Base-by-base conservation (phyloP, 30 jellyfish, hydroid and myxozoan genomes). In the Cassiopea andromeda region DNA sequence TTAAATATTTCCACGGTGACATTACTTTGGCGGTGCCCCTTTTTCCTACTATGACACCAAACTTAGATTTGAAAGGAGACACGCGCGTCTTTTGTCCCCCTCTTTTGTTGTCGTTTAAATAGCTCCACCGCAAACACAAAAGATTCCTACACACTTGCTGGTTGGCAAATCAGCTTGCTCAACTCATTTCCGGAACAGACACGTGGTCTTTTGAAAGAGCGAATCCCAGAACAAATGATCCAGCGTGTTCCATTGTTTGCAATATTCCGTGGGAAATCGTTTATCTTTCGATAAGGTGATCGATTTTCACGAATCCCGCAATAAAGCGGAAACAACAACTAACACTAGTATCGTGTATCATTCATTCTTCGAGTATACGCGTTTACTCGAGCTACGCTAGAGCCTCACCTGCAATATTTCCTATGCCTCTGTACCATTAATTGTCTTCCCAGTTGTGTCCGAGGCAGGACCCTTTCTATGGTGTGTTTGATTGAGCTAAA, bases 251-350 rank as follows among this genome's bases (percentile, higher is more conserved):
- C 5, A 1, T 70, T 70, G 79, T 70, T 70, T 18, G 54, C 18
- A 2, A 1, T 18, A 8, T 50, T 70, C 79, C 79, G 79, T 70
- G 79, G 79, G 79, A 70, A 70, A 19, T 27, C 79, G 79, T 70
- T 70, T 7, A 70, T 6, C 57, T 3, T n/a, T 27, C 79, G 1
- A 6, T 64, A 7, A 4, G 15, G 27, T 17, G 73, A 14, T 64
- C 73, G 73, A 64, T 70, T 70, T 70, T 19, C 79, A 70, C 79
- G 79, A 70, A 14, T 14, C 17, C 16, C 17, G 4, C 79, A 43
- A 17, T 70, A 19, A 16, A 70, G 79, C 79, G 79, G 79, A 70
- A 70, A 18, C 3, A 12, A 5, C 54, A 14, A 6, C 50, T 1
- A 18, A 43, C 76, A 4, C 17, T 19, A 70, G 79, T 64, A 2